These are phyloP conservation scores for Borostomias antarcticus DNA, from an alignment of 2,797 vertebrate species.

Conservation along the genomic window DNA sequence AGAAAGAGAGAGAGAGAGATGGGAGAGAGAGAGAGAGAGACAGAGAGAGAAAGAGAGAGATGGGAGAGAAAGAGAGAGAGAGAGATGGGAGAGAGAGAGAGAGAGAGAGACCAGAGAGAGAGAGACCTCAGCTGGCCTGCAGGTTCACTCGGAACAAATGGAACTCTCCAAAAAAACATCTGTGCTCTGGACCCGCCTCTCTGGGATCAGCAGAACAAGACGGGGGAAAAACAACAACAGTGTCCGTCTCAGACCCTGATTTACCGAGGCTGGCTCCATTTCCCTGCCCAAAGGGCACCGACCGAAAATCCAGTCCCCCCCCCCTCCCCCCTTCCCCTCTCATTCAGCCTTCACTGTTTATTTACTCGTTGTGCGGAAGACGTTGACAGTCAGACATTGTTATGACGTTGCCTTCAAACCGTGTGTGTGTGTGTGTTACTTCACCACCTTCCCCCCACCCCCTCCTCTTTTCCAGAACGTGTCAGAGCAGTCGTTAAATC, in stretches of 20 bases:
- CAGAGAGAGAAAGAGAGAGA: no score
- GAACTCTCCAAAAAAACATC: slow-evolving; percentile 50
- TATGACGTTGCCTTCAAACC: slow-evolving; percentile 71
- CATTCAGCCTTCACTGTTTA: slow-evolving; percentile 73
- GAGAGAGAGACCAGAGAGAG: slow-evolving; percentile 7
- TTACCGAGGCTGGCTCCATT: slow-evolving; percentile 60
- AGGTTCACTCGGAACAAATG: slow-evolving; percentile 51
- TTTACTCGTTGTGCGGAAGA: slow-evolving; percentile 70
- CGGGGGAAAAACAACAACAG: slow-evolving; percentile 42
- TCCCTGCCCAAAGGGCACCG: slow-evolving; percentile 59
- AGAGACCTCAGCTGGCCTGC: slow-evolving; percentile 16
- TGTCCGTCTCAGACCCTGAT: slow-evolving; percentile 57
- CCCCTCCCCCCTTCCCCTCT: slow-evolving; percentile 52
- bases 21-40: no score
- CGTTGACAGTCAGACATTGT: slow-evolving; percentile 71
- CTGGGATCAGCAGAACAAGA: slow-evolving; percentile 24
- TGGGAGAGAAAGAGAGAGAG: no score
- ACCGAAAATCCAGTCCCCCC: slow-evolving; percentile 61
- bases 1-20: no score
- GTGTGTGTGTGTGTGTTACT: slow-evolving; percentile 26
- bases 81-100: no score
- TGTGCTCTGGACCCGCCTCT: slow-evolving; percentile 36
- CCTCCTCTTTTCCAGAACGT: slow-evolving; percentile 56
- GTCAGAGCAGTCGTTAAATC: slow-evolving; percentile 66
- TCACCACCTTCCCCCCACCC: not conserved